phyloP scores from a whole-genome alignment of 2,113 vertebrate genomes.

The Brevimyrus niger region DNA sequence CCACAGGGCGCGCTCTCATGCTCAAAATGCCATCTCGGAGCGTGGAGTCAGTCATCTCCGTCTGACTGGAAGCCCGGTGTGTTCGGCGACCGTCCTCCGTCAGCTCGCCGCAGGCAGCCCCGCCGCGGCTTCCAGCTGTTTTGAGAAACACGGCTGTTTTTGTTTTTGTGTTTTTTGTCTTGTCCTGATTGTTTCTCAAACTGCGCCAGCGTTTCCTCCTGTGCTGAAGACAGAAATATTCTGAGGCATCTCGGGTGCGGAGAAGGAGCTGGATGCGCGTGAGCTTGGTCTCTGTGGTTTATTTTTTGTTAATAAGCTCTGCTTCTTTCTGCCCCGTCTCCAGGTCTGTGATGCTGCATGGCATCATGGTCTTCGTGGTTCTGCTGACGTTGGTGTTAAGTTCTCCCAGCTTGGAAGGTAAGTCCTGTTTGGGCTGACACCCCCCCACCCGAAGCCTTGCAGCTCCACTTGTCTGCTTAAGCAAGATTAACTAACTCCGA shows the following conservation, averaged over 20 bases:
- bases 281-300: not conserved
- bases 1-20: not conserved
- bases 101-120: not conserved
- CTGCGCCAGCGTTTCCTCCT: not conserved
- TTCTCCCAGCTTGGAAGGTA: constrained; percentile 74
- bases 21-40: not conserved
- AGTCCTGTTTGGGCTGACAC: constrained; percentile 32
- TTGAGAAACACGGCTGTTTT: not conserved
- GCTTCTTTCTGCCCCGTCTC: constrained; percentile 21
- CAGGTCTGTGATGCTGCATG: constrained; percentile 67
- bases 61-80: not conserved
- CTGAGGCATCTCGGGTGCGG: not conserved
- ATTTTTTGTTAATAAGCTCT: not conserved
- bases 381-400: constrained; percentile 67
- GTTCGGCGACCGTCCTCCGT: not conserved
- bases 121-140: not conserved
- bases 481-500: not conserved
- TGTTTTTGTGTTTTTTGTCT: not conserved
- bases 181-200: not conserved
- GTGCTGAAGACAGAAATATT: not conserved
- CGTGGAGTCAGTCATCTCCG: not conserved
- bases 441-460: not conserved
- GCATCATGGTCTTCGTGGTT: constrained; percentile 70
- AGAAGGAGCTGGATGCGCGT: not conserved
- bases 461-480: not conserved